These are phyloP conservation scores for Melieria omissa DNA, from an alignment of 2,888 invertebrate genomes.

Conservation along the genomic window DNA sequence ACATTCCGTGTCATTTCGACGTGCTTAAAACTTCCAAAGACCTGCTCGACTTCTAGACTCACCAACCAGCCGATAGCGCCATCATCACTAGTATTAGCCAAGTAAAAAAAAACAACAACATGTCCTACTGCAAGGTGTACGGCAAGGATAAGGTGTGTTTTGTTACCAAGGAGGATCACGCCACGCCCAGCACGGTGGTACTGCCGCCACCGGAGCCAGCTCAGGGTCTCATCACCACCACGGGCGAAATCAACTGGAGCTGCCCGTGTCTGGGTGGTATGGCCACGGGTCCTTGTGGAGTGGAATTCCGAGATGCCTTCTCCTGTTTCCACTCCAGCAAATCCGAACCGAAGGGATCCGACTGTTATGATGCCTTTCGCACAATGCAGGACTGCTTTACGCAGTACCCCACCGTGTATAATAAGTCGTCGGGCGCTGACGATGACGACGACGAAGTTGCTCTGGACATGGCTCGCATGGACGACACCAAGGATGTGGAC, in stretches of 20 bases:
- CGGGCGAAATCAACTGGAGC: conserved; percentile 95
- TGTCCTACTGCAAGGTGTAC: conserved; percentile 66
- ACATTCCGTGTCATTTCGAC: conserved; percentile 69
- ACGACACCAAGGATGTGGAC: conserved; percentile 17
- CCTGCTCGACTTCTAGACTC: conserved; percentile 46
- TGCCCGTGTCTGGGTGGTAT: conserved; percentile 98
- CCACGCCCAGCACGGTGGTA: conserved; percentile 75
- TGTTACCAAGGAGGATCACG: conserved; percentile 82
- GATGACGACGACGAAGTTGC: conserved; percentile 65
- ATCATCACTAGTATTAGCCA: neutral
- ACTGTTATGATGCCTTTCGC: conserved; percentile 91
- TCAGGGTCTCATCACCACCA: conserved; percentile 83
- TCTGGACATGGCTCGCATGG: conserved; percentile 53
- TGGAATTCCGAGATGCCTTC: conserved; percentile 93
- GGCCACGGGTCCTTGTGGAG: conserved; percentile 95
- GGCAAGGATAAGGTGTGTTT: conserved; percentile 88
- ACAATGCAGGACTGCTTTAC: conserved; percentile 93
- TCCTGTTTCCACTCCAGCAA: conserved; percentile 93
- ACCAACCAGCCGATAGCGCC: neutral
- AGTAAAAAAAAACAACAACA: conserved; percentile 33
- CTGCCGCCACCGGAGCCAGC: conserved; percentile 80
- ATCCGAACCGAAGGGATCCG: conserved; percentile 91
- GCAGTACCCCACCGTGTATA: conserved; percentile 86
- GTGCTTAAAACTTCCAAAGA: conserved; percentile 68
- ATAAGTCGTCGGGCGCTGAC: conserved; percentile 75